phyloP scores from a whole-genome alignment of 2,888 invertebrate genomes.

The Spodoptera picta region DNA sequence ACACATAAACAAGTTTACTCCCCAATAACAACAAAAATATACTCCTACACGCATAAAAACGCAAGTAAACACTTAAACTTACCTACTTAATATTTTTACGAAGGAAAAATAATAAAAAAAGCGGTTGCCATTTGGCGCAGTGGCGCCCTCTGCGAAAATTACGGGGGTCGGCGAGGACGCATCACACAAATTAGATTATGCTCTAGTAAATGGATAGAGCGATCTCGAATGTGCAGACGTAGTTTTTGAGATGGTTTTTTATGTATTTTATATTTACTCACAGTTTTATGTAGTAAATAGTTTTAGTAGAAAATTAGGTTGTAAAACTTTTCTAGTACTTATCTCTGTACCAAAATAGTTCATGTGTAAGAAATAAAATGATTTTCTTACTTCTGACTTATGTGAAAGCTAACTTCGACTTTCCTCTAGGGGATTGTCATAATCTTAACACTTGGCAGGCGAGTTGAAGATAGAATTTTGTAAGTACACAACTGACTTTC shows the following conservation, averaged over 20 bases:
- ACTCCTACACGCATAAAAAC: conserved; percentile 2
- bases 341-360: too few relatives aligned
- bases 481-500: too few relatives aligned
- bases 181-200: conserved; percentile 63
- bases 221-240: neutral
- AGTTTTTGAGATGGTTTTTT: conserved; percentile 4
- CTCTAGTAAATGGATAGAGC: conserved; percentile 39
- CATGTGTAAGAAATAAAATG: too few relatives aligned
- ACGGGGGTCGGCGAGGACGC: conserved; percentile 44
- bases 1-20: neutral
- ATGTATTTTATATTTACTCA: too few relatives aligned
- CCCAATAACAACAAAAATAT: neutral
- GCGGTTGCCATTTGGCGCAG: conserved; percentile 3
- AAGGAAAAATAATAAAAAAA: conserved; percentile 45
- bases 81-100: conserved; percentile 33
- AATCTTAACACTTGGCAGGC: too few relatives aligned
- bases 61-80: conserved; percentile 31
- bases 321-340: too few relatives aligned
- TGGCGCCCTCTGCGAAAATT: conserved; percentile 33
- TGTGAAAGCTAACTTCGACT: too few relatives aligned
- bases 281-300: too few relatives aligned
- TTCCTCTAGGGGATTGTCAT: too few relatives aligned
- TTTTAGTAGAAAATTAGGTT: too few relatives aligned
- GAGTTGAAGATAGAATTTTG: too few relatives aligned
- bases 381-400: too few relatives aligned